These are phyloP conservation scores for Lagodon rhomboides DNA, from an alignment of 2,797 vertebrate species.

Conservation along the genomic window DNA sequence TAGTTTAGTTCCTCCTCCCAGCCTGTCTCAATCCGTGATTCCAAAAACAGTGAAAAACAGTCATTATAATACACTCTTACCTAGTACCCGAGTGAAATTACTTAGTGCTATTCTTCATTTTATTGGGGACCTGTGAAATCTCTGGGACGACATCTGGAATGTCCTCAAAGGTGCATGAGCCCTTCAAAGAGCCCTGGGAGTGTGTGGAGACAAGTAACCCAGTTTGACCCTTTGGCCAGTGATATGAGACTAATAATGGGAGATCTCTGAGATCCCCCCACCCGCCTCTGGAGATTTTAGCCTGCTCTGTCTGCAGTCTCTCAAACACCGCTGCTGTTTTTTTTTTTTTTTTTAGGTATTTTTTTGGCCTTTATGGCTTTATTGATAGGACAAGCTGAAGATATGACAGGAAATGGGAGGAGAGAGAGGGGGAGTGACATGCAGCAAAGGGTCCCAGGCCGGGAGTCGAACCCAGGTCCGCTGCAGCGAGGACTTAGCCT, in stretches of 20 bases:
- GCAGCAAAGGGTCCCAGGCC: no score
- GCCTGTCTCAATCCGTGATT: constrained; percentile 76
- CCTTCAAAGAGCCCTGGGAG: neutral
- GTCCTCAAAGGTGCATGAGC: neutral
- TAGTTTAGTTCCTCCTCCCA: constrained; percentile 53
- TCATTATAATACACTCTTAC: constrained; percentile 65
- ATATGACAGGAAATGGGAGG: no score
- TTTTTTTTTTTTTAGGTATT: no score
- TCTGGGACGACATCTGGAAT: constrained; percentile 2
- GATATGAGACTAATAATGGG: neutral
- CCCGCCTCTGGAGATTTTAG: neutral
- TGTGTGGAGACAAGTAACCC: neutral
- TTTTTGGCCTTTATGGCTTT: no score
- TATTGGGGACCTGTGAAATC: constrained; percentile 1
- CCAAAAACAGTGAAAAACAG: no score
- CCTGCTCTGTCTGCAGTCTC: no score
- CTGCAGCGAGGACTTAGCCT: no score
- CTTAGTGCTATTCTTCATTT: constrained; percentile 44
- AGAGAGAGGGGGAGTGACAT: no score
- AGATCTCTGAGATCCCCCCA: neutral
- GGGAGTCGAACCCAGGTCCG: no score
- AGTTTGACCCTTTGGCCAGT: neutral
- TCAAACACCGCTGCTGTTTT: no score
- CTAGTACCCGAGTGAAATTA: constrained; percentile 47
- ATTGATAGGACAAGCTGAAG: no score